Conservation (phyloP, 1,140 invertebrate genomes). For the Sinonovacula constricta region DNA sequence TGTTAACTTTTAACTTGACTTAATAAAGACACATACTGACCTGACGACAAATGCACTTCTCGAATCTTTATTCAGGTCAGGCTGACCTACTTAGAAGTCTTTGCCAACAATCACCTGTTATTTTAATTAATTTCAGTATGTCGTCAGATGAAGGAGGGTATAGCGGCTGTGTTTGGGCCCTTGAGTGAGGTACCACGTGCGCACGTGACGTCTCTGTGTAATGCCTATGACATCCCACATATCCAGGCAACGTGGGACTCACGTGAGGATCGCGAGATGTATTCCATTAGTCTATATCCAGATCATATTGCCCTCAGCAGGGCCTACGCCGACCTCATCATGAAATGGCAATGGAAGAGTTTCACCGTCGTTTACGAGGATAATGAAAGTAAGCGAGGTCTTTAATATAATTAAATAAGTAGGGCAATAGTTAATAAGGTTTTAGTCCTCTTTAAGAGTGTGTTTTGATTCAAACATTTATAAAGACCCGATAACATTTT, state of each 20-base stretch:
- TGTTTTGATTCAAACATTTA: too few relatives aligned
- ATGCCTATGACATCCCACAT: conserved; percentile 97
- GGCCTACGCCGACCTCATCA: conserved; percentile 93
- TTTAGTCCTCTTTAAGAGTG: too few relatives aligned
- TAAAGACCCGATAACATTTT: too few relatives aligned
- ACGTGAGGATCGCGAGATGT: conserved; percentile 81
- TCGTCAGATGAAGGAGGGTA: conserved; percentile 89
- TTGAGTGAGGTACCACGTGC: conserved; percentile 92
- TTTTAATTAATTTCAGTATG: conserved; percentile 87
- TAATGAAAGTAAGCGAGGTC: conserved; percentile 86
- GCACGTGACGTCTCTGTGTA: conserved; percentile 96
- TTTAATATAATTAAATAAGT: too few relatives aligned
- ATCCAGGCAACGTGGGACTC: conserved; percentile 92
- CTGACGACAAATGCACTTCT: too few relatives aligned
- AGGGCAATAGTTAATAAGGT: too few relatives aligned
- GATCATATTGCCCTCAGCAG: conserved; percentile 93
- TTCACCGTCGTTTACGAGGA: conserved; percentile 98
- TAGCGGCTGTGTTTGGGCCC: conserved; percentile 96
- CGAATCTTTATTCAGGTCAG: too few relatives aligned
- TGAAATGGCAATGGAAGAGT: conserved; percentile 93
- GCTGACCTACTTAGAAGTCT: too few relatives aligned
- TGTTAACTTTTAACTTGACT: too few relatives aligned
- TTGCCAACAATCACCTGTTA: too few relatives aligned
- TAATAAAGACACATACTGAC: too few relatives aligned
- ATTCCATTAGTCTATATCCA: conserved; percentile 95